Conservation (phyloP, 2,113 vertebrate species). For the Leucoraja erinaceus region DNA sequence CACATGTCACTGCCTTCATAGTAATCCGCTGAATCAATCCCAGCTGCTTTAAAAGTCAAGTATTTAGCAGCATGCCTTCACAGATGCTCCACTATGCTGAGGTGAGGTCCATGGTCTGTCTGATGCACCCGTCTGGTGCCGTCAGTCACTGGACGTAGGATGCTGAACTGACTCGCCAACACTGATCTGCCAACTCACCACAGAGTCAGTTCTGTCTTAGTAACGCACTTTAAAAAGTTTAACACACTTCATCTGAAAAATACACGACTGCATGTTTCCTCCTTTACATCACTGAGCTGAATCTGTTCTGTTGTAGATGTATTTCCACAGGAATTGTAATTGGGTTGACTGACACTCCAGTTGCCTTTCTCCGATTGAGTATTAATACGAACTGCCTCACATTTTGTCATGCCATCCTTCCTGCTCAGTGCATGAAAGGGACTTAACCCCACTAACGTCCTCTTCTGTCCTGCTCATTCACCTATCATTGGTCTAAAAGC, state of each 20-base stretch:
- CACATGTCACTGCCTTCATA: neutral
- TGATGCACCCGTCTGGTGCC: neutral
- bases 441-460: neutral
- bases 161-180: neutral
- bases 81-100: neutral
- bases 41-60: neutral
- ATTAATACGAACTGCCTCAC: neutral
- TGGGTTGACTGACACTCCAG: neutral
- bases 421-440: neutral
- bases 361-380: neutral
- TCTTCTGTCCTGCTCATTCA: neutral
- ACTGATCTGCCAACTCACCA: conserved; percentile 9
- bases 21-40: neutral
- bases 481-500: neutral
- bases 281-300: neutral
- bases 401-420: neutral
- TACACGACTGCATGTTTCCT: neutral
- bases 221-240: neutral
- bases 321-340: neutral
- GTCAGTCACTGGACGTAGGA: neutral
- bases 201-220: neutral
- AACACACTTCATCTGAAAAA: neutral
- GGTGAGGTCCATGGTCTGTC: neutral
- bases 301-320: neutral
- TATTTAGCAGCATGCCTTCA: neutral